Evolutionary conservation across 1,140 invertebrate species (phyloP), one percentile per base, ranked within the genome.

Genomic region (Hyles vespertilio): DNA sequence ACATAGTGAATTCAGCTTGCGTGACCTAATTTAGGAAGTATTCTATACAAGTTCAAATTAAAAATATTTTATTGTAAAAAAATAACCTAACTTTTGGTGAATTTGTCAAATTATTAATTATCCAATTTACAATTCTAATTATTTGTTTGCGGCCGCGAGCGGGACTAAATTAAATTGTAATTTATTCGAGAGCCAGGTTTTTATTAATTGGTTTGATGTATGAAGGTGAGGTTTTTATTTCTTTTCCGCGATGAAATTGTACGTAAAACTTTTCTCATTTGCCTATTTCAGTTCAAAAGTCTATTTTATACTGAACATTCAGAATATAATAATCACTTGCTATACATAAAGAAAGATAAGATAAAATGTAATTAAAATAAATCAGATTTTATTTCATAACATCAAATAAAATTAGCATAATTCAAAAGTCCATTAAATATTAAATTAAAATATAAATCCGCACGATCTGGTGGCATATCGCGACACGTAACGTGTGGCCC

Each of bases 41-140:
- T 40, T 5, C 36, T 5, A 40, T 5, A 40, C 1, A 8, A 5
- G 36, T 40, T 5, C n/a, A n/a, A n/a, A n/a, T n/a, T n/a, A n/a
- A 40, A 5, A 40, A 40, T 2, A 40, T 0, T 5, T 1, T 40
- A 44, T 10, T 45, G 22, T 45, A 36, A 11, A 44, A 54, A 43
- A 44, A 43, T 12, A 22, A 12, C 8, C 8, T 5, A 54, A 54
- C 52, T 54, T 54, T 12, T 12, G 5, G 50, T 51, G 59, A 65
- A 64, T 70, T 70, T 70, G 70, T 60, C 65, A 72, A 76, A 76
- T 81, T 75, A 77, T 76, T 62, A 81, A 76, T 79, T 70, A 70
- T 55, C 72, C 72, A 70, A 80, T 84, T 79, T 81, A 81, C 76
- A 81, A 82, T 79, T 78, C 78, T 77, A 82, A 86, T 79, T 72